Base-by-base conservation (phyloP, 1,140 invertebrate species). In the Panagrolaimus sp. region DNA sequence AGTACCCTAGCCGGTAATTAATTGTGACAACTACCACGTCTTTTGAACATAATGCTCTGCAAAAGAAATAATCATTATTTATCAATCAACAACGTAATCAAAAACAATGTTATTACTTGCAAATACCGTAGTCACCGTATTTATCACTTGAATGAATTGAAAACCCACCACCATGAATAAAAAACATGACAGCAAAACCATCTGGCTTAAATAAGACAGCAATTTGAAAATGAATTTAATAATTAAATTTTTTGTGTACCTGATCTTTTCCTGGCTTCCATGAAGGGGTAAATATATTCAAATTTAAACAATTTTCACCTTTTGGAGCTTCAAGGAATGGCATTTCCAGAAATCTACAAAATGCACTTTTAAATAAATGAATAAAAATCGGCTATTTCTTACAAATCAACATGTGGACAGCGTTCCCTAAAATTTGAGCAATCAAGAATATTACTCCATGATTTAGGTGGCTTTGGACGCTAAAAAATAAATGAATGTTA, bases 1-100 rank as follows among this genome's bases (percentile, higher is more conserved):
- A 47, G 67, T 66, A 68, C 3, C 66, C 66, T 1, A 68, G 46
- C 1, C 66, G 65, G 53, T 68, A 68, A 20, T 68, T 43, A 23
- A 68, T 63, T 23, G 66, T 66, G 31, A 68, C 66, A n/a, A 65
- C 53, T 27, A 68, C 27, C 16, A 68, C 51, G n/a, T 57, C 51
- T 65, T 62, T 44, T 25, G 53, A 67, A 46, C 45, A 46, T 11
- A 43, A 20, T 44, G 75, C 74, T 42, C 72, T 73, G 27, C 5
- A 68, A 45, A 20, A n/a, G n/a, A n/a, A n/a, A n/a, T n/a, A n/a
- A n/a, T n/a, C n/a, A n/a, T n/a, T n/a, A n/a, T 2, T 25, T 16
- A 27, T 27, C 9, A 23, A 42, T 14, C 13, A n/a, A 38, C 7
- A 38, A 38, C 2, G 38, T n/a, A n/a, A n/a, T n/a, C n/a, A n/a